A percentile compares a stretch with the other conserved stretches of the same genome.
Evolutionary conservation across 2,888 invertebrate genomes (phyloP).

Genomic region (Isoperla grammatica): DNA sequence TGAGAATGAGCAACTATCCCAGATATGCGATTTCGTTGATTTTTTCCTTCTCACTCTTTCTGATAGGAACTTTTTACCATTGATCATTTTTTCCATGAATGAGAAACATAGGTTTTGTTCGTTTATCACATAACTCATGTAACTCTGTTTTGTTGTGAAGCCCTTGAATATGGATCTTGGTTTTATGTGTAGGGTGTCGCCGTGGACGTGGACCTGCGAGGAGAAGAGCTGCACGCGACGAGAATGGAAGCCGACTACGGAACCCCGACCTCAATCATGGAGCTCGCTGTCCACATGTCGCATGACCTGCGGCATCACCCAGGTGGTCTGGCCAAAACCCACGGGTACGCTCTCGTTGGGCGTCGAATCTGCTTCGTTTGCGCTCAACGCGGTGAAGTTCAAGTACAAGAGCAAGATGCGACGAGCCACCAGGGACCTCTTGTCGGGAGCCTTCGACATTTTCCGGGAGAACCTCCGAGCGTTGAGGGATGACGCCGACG

Average conservation of each 20-base stretch:
- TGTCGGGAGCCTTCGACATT: constrained; percentile 49
- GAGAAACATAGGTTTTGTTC: too few species aligned
- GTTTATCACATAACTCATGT: too few species aligned
- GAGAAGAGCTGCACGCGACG: constrained; percentile 61
- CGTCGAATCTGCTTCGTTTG: constrained; percentile 56
- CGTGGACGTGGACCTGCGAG: constrained; percentile 75
- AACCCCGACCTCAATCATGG: constrained; percentile 43
- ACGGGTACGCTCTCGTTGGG: constrained; percentile 64
- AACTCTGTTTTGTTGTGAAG: too few species aligned
- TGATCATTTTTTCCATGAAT: too few species aligned
- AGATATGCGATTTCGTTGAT: too few species aligned
- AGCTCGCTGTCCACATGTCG: constrained; percentile 60
- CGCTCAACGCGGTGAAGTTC: constrained; percentile 49
- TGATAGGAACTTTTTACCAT: too few species aligned
- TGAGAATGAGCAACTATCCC: too few species aligned
- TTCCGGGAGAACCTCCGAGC: constrained; percentile 44
- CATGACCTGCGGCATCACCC: constrained; percentile 68
- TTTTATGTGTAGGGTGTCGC: too few species aligned
- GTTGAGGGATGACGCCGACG: constrained; percentile 28
- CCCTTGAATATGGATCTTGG: too few species aligned
- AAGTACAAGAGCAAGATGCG: constrained; percentile 59
- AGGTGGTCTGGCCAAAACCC: constrained; percentile 72
- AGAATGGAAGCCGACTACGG: constrained; percentile 40
- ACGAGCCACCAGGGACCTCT: constrained; percentile 49
- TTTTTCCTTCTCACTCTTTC: too few species aligned